These are phyloP conservation scores for Habrosyne pyritoides DNA, from an alignment of 2,888 invertebrate genomes.

Conservation along the genomic window DNA sequence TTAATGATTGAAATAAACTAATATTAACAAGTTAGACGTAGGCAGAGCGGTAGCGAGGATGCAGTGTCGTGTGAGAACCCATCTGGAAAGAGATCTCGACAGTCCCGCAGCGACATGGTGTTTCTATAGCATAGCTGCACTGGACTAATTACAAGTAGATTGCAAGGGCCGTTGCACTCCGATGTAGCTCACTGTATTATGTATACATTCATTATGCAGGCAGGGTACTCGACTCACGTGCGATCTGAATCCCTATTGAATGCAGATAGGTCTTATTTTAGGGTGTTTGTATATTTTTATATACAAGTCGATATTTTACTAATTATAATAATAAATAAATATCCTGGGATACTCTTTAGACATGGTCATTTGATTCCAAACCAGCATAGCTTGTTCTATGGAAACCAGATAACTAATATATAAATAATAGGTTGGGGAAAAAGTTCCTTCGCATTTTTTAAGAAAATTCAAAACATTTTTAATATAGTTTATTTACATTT, in stretches of 20 bases:
- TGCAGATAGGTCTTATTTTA: no score
- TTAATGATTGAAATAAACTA: background rate
- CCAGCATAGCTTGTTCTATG: no score
- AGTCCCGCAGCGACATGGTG: constrained; percentile 32
- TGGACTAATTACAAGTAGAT: constrained; percentile 65
- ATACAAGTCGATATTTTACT: no score
- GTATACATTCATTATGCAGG: constrained; percentile 50
- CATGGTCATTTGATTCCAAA: no score
- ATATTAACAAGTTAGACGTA: constrained; percentile 20
- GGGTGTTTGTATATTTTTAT: no score
- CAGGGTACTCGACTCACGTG: constrained; percentile 27
- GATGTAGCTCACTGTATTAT: constrained; percentile 43
- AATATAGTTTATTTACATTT: no score
- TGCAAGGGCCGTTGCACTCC: constrained; percentile 63
- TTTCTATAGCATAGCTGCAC: constrained; percentile 33
- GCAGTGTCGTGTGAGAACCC: constrained; percentile 46
- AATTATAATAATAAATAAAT: no score
- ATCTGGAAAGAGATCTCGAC: constrained; percentile 45
- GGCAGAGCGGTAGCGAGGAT: constrained; percentile 32
- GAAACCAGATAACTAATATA: no score
- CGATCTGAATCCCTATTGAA: constrained; percentile 4
- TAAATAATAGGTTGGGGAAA: no score
- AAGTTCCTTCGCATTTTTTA: no score
- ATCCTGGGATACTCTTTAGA: no score
- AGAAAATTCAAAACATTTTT: no score